Evolutionary conservation across 2,113 vertebrate genomes (phyloP).

Genomic region (Dromas ardeola): DNA sequence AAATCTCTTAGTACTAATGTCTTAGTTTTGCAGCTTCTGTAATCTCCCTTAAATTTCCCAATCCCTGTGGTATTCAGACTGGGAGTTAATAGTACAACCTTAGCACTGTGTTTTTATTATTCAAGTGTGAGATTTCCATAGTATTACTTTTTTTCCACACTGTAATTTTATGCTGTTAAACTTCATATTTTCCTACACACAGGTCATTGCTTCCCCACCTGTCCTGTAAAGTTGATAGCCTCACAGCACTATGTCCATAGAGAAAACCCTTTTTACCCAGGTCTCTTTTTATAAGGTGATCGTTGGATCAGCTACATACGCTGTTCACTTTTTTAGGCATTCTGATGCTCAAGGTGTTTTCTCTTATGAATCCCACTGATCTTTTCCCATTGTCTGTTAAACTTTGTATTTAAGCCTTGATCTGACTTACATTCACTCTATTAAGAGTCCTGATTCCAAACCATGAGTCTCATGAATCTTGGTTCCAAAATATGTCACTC

Average conservation of each 20-base stretch:
- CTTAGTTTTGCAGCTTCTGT: not conserved
- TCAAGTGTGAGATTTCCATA: not conserved
- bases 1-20: not conserved
- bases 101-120: not conserved
- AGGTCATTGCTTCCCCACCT: not conserved
- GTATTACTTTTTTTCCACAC: not conserved
- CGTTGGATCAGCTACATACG: not conserved
- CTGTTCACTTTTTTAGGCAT: not conserved
- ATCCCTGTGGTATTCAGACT: accelerated
- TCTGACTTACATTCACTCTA: not conserved
- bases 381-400: not conserved
- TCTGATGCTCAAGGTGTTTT: not conserved
- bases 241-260: not conserved
- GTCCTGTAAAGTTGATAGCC: not conserved
- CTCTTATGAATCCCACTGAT: not conserved
- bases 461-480: not conserved
- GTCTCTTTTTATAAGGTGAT: not conserved
- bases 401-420: not conserved
- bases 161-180: not conserved
- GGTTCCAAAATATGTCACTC: not conserved
- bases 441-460: not conserved
- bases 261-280: not conserved
- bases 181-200: not conserved
- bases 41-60: not conserved
- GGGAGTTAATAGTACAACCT: not conserved